A percentile compares a stretch with the other conserved stretches of the same genome.
Conservation (phyloP, 2,888 invertebrate genomes). For the Ecdyonurus torrentis region DNA sequence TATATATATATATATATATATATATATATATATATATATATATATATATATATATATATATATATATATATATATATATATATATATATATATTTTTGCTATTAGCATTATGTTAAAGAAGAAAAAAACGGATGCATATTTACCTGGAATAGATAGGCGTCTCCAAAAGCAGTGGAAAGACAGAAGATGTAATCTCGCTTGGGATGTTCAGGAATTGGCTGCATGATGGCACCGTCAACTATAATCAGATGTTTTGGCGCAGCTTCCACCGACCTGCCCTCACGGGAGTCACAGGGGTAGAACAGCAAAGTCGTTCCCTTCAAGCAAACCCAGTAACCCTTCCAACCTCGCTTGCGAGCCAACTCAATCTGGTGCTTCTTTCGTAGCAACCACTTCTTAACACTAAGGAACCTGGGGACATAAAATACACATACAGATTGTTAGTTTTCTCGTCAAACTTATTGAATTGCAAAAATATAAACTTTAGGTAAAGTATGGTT, state of each 20-base stretch:
- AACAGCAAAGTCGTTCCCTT: slow-evolving; percentile 93
- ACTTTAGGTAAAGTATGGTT: too few relatives aligned
- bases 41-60: too few relatives aligned
- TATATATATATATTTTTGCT: too few relatives aligned
- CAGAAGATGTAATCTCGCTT: slow-evolving; percentile 96
- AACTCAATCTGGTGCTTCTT: slow-evolving; percentile 94
- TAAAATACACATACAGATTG: background rate
- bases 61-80: too few relatives aligned
- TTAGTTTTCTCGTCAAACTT: too few relatives aligned
- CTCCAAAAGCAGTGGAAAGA: slow-evolving; percentile 93
- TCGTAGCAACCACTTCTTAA: slow-evolving; percentile 93
- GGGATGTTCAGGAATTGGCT: slow-evolving; percentile 97
- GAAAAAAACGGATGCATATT: slow-evolving; percentile 5
- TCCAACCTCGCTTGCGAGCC: slow-evolving; percentile 92
- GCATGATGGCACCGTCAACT: slow-evolving; percentile 94
- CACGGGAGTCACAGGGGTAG: slow-evolving; percentile 87
- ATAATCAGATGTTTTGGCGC: slow-evolving; percentile 91
- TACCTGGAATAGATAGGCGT: slow-evolving; percentile 93
- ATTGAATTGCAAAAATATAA: too few relatives aligned
- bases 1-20: too few relatives aligned
- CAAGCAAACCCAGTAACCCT: slow-evolving; percentile 96
- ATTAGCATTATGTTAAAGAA: too few relatives aligned
- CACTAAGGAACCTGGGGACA: slow-evolving; percentile 72
- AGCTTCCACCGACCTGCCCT: slow-evolving; percentile 77
- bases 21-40: too few relatives aligned